These are phyloP conservation scores for Merops nubicus DNA, from an alignment of 2,113 vertebrate genomes.

Conservation along the genomic window DNA sequence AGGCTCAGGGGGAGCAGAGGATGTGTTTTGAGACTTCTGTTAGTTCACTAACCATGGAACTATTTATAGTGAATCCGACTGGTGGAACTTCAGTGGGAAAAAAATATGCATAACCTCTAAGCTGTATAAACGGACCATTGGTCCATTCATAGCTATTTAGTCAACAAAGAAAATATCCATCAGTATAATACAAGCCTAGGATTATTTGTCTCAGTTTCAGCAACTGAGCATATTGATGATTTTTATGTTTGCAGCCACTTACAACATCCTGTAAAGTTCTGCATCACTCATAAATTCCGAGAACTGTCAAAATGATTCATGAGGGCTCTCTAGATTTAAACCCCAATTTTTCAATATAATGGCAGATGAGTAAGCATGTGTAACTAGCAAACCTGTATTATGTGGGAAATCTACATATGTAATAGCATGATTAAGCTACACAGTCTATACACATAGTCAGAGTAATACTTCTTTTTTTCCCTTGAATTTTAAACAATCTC, in stretches of 20 bases:
- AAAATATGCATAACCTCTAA: neutral
- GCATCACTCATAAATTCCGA: neutral
- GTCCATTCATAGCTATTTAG: neutral
- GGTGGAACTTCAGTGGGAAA: neutral
- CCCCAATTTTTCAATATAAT: neutral
- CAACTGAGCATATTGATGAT: neutral
- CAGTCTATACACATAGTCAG: neutral
- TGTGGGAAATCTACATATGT: too few species aligned
- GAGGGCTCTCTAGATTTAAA: neutral
- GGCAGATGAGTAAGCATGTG: neutral
- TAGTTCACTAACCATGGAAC: neutral
- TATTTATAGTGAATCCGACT: neutral
- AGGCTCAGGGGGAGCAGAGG: neutral
- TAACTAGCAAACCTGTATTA: neutral
- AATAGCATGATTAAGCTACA: neutral
- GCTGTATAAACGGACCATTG: neutral
- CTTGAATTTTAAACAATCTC: too few species aligned
- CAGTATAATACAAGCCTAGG: neutral
- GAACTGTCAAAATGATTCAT: slow-evolving; percentile 33
- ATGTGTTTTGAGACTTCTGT: neutral
- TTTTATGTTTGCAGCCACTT: neutral
- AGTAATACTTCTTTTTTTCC: too few species aligned
- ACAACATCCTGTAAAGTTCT: neutral
- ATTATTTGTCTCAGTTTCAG: neutral
- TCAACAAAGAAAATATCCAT: neutral